A percentile compares a stretch with the other conserved stretches of the same genome.
phyloP scores from a whole-genome alignment of 2,888 invertebrate species.

The Poecilobothrus nobilitatus region DNA sequence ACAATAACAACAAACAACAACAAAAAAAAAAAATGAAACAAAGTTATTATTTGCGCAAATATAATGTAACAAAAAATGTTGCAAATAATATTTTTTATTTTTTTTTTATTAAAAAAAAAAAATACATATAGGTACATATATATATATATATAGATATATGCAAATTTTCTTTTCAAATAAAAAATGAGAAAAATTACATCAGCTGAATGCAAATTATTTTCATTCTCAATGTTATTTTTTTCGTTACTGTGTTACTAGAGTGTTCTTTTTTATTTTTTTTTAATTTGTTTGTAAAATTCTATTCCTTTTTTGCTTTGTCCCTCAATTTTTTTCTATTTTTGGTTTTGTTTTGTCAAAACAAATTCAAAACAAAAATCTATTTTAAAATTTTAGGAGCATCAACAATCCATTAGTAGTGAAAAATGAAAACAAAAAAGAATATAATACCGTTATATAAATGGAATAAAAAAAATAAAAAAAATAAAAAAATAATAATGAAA shows the following conservation, averaged over 20 bases:
- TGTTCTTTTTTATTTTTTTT: background rate
- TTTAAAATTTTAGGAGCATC: background rate
- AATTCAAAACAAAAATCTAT: background rate
- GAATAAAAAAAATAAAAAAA: too few species aligned
- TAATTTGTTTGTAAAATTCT: background rate
- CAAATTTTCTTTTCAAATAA: background rate
- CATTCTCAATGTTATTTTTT: background rate
- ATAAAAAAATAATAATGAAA: too few species aligned
- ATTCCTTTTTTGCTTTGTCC: background rate
- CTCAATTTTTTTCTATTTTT: too few species aligned
- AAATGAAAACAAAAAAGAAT: background rate
- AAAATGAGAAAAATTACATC: constrained; percentile 2
- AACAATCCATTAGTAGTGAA: background rate
- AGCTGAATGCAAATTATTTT: background rate
- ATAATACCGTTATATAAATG: background rate
- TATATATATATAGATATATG: background rate
- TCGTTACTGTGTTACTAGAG: too few species aligned
- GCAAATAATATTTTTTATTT: background rate
- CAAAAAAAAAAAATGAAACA: too few species aligned
- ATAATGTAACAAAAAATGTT: background rate
- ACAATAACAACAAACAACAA: too few species aligned
- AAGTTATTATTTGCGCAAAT: background rate
- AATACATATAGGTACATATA: too few species aligned
- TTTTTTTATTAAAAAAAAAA: background rate
- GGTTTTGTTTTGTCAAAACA: background rate